Conservation (phyloP, 2,888 invertebrate species). For the Shargacucullia verbasci region DNA sequence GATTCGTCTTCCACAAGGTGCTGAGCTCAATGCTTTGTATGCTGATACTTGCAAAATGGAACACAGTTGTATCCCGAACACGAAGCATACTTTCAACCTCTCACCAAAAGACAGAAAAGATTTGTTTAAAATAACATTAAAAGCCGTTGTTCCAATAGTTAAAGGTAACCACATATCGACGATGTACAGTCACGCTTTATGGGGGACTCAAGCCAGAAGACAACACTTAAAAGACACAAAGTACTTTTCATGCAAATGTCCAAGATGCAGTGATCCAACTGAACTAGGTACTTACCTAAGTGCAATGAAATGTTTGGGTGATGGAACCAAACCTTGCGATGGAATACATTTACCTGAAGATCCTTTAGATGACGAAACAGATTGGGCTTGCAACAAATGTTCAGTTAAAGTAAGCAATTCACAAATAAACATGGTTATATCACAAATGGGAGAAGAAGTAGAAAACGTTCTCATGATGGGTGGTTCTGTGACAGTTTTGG, state of each 20-base stretch:
- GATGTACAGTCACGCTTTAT: slow-evolving; percentile 96
- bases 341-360: slow-evolving; percentile 92
- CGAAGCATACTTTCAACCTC: slow-evolving; percentile 91
- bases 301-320: slow-evolving; percentile 91
- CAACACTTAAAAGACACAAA: slow-evolving; percentile 94
- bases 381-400: slow-evolving; percentile 94
- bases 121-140: slow-evolving; percentile 91
- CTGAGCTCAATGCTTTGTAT: slow-evolving; percentile 92
- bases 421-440: slow-evolving; percentile 91
- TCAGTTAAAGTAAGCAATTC: slow-evolving; percentile 90
- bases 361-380: slow-evolving; percentile 91
- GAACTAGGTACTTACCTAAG: slow-evolving; percentile 93
- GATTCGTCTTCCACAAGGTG: slow-evolving; percentile 90
- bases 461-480: slow-evolving; percentile 90
- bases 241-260: slow-evolving; percentile 93
- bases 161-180: slow-evolving; percentile 94
- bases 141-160: slow-evolving; percentile 90
- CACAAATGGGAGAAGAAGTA: slow-evolving; percentile 93
- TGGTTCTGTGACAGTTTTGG: slow-evolving; percentile 89
- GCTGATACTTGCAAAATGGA: slow-evolving; percentile 94
- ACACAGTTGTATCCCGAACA: slow-evolving; percentile 94
- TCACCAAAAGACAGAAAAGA: slow-evolving; percentile 85
- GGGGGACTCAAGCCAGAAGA: slow-evolving; percentile 95
- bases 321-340: slow-evolving; percentile 89
- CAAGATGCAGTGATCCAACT: slow-evolving; percentile 94